Percentiles rank a stretch among this genome's conserved stretches.
phyloP scores from a whole-genome alignment of 2,113 vertebrate genomes.

The Promerops cafer region DNA sequence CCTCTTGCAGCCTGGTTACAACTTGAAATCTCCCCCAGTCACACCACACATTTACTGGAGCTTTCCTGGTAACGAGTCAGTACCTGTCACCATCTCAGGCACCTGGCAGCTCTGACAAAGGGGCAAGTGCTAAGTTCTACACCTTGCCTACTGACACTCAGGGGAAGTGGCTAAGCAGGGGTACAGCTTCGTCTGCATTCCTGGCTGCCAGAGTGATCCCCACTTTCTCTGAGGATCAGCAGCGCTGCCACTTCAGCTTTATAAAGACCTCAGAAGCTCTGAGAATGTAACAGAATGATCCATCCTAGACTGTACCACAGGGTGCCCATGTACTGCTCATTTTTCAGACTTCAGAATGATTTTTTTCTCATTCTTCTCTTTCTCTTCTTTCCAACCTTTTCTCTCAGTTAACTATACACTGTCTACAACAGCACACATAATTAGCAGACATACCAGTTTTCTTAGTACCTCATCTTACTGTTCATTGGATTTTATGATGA shows the following conservation, averaged over 20 bases:
- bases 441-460: background rate
- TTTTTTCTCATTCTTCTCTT: background rate
- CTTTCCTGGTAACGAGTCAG: background rate
- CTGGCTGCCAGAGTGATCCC: background rate
- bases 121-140: background rate
- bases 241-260: background rate
- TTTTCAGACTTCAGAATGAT: background rate
- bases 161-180: background rate
- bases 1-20: background rate
- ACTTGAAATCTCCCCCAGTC: background rate
- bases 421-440: background rate
- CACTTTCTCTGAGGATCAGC: background rate
- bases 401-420: background rate
- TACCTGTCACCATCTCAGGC: background rate
- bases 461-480: background rate
- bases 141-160: background rate
- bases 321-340: rapidly evolving
- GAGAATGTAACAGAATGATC: background rate
- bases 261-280: background rate
- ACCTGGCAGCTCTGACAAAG: background rate
- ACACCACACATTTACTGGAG: background rate
- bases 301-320: background rate
- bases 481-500: background rate
- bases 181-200: background rate
- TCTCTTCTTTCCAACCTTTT: background rate